Evolutionary conservation across 2,888 invertebrate species (phyloP), one percentile per base, ranked within the genome.

Genomic region (Operophtera brumata): DNA sequence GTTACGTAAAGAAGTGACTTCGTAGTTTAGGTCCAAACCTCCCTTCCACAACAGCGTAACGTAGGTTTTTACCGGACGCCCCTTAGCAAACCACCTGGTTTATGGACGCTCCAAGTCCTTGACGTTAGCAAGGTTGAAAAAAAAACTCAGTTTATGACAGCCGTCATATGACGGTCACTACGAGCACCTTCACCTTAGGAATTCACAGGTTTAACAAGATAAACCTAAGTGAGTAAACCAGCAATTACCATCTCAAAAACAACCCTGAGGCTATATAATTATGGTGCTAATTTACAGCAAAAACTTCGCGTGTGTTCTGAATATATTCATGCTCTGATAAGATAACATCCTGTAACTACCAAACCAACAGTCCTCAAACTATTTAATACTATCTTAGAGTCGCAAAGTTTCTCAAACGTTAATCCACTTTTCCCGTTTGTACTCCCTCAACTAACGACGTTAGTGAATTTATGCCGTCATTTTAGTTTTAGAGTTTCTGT

Each of bases 391-490:
- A 32, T 43, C 43, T 55, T 50, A 25, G 47, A 37, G 61, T 36
- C 44, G 52, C 48, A 48, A 60, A 62, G 47, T 63, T 62, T 47
- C 49, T 45, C 51, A 26, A 53, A 63, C 60, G 50, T 56, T 61
- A 54, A 64, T 54, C 35, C 44, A 37, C 59, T 65, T 56, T 55
- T 47, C 57, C 56, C 57, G 59, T 58, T 62, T 59, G 56, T 50
- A 53, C 52, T 61, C 57, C 56, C 57, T 58, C 41, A 57, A 53
- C 55, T 68, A 69, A 65, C 73, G 66, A 66, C 62, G 62, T 70
- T 55, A 59, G 52, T 54, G 59, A 70, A 71, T 73, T 71, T 70
- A 71, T 70, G 67, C 61, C 67, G 69, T 63, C 67, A 70, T 73
- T 67, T 63, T 67, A 69, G 71, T 69, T 74, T 62, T 58, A 48